Conservation (phyloP, 2,113 vertebrate genomes). For the Xyliphius kryptos region DNA sequence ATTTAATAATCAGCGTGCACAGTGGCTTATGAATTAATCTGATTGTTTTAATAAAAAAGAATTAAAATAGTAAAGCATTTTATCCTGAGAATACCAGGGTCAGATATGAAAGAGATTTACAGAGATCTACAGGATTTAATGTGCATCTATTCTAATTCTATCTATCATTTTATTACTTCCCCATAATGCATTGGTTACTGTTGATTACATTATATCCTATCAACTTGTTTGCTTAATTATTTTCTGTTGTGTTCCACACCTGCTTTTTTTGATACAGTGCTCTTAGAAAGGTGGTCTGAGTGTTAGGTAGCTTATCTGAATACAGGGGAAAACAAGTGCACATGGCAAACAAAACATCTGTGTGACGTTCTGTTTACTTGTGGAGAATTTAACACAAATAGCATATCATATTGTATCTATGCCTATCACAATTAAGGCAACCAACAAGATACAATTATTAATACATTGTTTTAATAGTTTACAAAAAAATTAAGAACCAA, state of each 20-base stretch:
- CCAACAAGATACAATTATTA: too few relatives aligned
- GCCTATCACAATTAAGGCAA: too few relatives aligned
- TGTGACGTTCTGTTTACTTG: too few relatives aligned
- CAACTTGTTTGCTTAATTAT: slow-evolving; percentile 64
- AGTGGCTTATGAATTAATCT: slow-evolving; percentile 40
- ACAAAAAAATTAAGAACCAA: too few relatives aligned
- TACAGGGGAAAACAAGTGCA: not conserved
- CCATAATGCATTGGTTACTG: slow-evolving; percentile 59
- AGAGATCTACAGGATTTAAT: slow-evolving; percentile 56
- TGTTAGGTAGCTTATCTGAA: slow-evolving; percentile 3
- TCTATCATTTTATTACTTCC: slow-evolving; percentile 69
- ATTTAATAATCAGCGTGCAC: slow-evolving; percentile 20
- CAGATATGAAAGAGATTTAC: slow-evolving; percentile 57
- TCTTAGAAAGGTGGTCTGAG: slow-evolving; percentile 11
- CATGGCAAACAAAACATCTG: slow-evolving; percentile 9
- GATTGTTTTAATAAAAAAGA: slow-evolving; percentile 60
- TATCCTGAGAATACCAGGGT: slow-evolving; percentile 55
- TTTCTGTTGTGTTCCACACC: slow-evolving; percentile 61
- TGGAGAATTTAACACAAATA: too few relatives aligned
- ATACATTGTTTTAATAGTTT: too few relatives aligned
- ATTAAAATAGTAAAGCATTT: slow-evolving; percentile 51
- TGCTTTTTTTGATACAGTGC: slow-evolving; percentile 17
- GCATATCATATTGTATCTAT: too few relatives aligned
- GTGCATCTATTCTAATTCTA: slow-evolving; percentile 57
- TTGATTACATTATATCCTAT: slow-evolving; percentile 55